Conservation (phyloP, 2,113 vertebrate species). For the Bubo bubo region DNA sequence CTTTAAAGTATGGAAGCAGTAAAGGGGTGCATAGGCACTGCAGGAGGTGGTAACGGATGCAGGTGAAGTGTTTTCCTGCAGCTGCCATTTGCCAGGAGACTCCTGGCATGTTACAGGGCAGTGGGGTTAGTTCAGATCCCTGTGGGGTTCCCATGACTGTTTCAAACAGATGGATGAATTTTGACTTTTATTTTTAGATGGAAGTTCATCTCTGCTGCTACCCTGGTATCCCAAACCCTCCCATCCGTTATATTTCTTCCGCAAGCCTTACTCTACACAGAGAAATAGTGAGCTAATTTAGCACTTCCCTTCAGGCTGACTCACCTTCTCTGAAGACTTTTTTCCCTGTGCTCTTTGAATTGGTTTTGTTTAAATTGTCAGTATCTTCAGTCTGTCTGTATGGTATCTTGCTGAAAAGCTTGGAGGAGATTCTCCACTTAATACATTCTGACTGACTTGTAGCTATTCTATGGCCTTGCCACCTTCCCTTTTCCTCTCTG, state of each 20-base stretch:
- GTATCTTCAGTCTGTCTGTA: neutral
- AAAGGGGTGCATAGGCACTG: accelerated
- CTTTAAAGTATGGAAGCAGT: neutral
- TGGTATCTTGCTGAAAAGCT: neutral
- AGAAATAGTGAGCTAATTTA: neutral
- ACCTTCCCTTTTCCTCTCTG: neutral
- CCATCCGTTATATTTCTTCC: neutral
- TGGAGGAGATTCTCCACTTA: neutral
- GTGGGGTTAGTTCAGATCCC: neutral
- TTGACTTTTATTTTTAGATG: neutral
- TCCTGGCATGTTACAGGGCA: no score
- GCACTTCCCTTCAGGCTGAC: neutral
- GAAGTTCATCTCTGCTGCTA: neutral
- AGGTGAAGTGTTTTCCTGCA: neutral
- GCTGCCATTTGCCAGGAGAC: neutral
- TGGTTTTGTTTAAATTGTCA: neutral
- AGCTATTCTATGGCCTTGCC: neutral
- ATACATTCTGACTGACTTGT: neutral
- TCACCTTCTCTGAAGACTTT: neutral
- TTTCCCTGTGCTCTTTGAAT: neutral
- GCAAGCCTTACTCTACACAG: neutral
- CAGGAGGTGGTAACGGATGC: neutral
- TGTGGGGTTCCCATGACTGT: accelerated
- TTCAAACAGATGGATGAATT: neutral
- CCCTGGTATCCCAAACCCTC: neutral